Percentiles rank a stretch among this genome's conserved stretches.
Conservation (phyloP, 1,140 invertebrate genomes). For the Episyrphus balteatus region DNA sequence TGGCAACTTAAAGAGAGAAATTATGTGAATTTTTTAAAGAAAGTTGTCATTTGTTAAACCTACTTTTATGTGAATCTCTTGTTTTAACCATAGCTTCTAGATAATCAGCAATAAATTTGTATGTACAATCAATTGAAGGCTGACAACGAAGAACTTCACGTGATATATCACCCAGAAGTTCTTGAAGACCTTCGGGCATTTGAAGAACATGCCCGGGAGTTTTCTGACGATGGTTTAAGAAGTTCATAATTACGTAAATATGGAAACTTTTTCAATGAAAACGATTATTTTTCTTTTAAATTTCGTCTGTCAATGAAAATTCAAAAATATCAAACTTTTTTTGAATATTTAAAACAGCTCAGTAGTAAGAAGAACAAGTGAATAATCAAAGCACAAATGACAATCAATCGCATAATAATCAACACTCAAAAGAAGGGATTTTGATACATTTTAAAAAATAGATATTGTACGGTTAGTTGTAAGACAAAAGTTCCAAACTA, state of each 20-base stretch:
- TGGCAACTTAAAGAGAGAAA: conserved; percentile 16
- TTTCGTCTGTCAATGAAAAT: too few species aligned
- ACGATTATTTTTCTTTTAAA: too few species aligned
- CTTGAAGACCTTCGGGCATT: conserved; percentile 51
- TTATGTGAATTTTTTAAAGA: neutral
- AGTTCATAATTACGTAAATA: conserved; percentile 20
- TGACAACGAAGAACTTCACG: conserved; percentile 54
- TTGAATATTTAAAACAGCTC: too few species aligned
- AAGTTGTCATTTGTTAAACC: neutral
- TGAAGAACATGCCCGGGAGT: conserved; percentile 26
- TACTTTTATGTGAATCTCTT: conserved; percentile 42
- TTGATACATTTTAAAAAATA: too few species aligned
- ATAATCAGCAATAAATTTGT: conserved; percentile 56
- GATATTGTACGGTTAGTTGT: too few species aligned
- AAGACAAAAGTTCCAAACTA: too few species aligned
- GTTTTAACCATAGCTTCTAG: conserved; percentile 53
- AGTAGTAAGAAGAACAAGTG: too few species aligned
- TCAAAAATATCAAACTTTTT: too few species aligned
- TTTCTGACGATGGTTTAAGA: conserved; percentile 27
- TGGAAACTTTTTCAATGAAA: too few species aligned
- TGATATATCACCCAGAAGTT: conserved; percentile 56
- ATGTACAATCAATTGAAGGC: conserved; percentile 43
- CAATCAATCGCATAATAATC: too few species aligned
- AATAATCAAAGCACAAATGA: too few species aligned
- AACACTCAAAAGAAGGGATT: too few species aligned